Evolutionary conservation across 2,888 invertebrate species (phyloP).

Genomic region (Drosophila colorata): DNA sequence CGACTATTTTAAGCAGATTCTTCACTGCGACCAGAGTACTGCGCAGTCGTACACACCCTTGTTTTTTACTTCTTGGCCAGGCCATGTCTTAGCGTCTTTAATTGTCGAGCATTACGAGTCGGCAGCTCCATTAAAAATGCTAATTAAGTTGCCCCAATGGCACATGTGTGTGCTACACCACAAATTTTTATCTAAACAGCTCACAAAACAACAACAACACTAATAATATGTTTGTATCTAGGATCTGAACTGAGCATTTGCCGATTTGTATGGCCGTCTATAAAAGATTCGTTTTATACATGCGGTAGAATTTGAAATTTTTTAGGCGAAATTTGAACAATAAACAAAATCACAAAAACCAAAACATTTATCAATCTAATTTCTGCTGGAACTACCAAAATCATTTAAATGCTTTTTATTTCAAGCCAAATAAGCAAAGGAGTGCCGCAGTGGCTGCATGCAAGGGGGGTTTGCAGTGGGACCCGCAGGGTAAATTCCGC

Average conservation of each 20-base stretch:
- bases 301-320: constrained; percentile 76
- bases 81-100: constrained; percentile 49
- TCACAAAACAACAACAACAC: constrained; percentile 64
- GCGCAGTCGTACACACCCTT: not conserved
- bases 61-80: constrained; percentile 9
- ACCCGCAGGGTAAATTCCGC: constrained; percentile 1
- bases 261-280: constrained; percentile 65
- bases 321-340: constrained; percentile 78
- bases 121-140: constrained; percentile 81
- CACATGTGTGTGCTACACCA: constrained; percentile 73
- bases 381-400: constrained; percentile 59
- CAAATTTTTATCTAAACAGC: constrained; percentile 79
- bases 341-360: constrained; percentile 82
- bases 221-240: constrained; percentile 31
- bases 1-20: too few species aligned
- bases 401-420: constrained; percentile 81
- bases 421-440: constrained; percentile 80
- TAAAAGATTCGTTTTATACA: constrained; percentile 75
- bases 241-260: constrained; percentile 57
- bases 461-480: not conserved
- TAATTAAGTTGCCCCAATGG: constrained; percentile 79
- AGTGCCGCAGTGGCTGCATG: constrained; percentile 39
- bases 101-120: constrained; percentile 76
- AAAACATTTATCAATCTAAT: constrained; percentile 81
- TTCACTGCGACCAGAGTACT: not conserved